A percentile compares a stretch with the other conserved stretches of the same genome.
Conservation (phyloP, 2,797 vertebrate genomes). For the Molothrus ater region DNA sequence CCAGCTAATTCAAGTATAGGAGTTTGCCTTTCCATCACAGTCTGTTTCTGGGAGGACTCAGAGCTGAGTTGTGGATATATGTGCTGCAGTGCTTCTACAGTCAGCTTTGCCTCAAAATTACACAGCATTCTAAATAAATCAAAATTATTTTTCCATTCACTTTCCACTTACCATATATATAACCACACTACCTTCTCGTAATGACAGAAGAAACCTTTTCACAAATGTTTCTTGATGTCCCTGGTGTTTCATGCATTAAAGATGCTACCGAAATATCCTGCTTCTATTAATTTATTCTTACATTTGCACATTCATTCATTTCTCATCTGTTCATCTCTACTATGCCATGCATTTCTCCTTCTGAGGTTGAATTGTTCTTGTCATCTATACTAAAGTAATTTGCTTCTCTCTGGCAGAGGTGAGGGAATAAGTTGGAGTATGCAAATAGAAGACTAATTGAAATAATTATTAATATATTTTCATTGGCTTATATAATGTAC, state of each 20-base stretch:
- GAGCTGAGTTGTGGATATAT: background rate
- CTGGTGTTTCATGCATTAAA: background rate
- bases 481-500: background rate
- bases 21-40: background rate
- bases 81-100: background rate
- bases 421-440: background rate
- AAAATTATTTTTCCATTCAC: background rate
- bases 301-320: background rate
- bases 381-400: background rate
- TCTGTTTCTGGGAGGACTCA: background rate
- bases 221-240: background rate
- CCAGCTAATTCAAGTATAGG: background rate
- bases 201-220: background rate
- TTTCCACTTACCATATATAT: background rate
- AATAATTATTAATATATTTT: background rate
- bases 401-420: background rate
- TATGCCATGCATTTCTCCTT: background rate
- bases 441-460: background rate
- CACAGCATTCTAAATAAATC: background rate
- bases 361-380: background rate
- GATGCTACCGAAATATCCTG: background rate
- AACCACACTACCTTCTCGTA: background rate
- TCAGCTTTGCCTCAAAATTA: background rate
- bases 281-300: background rate
- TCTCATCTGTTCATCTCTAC: background rate